A percentile compares a stretch with the other conserved stretches of the same genome.
These are phyloP conservation scores for Caranx ignobilis DNA, from an alignment of 2,113 vertebrate species.

Conservation along the genomic window DNA sequence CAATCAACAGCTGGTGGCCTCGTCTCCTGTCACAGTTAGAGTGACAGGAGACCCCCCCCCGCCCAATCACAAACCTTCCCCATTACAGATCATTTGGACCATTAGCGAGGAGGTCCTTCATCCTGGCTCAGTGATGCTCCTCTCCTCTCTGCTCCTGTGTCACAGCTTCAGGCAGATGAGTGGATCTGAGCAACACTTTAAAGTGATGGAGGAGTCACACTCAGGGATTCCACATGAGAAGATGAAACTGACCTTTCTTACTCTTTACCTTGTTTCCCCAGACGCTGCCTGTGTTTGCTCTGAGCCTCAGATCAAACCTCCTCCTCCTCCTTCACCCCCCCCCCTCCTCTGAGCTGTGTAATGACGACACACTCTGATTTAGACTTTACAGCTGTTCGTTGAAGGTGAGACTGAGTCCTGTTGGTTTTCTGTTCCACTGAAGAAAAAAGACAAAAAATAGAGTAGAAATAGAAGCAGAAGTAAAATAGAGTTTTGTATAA, in stretches of 20 bases:
- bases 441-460: background rate
- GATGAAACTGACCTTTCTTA: conserved; percentile 28
- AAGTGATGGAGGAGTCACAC: conserved; percentile 36
- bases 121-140: conserved; percentile 74
- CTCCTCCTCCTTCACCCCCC: too few relatives aligned
- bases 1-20: conserved; percentile 55
- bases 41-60: conserved; percentile 40
- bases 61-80: conserved; percentile 63
- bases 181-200: conserved; percentile 31
- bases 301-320: conserved; percentile 20
- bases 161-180: conserved; percentile 15
- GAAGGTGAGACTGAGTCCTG: too few relatives aligned
- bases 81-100: conserved; percentile 77
- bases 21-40: conserved; percentile 56
- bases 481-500: background rate
- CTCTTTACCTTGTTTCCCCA: conserved; percentile 36
- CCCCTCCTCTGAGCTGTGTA: too few relatives aligned
- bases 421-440: conserved; percentile 5
- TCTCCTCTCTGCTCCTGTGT: conserved; percentile 32
- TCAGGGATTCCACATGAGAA: conserved; percentile 47
- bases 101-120: conserved; percentile 71
- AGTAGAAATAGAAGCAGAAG: background rate
- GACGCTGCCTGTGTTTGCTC: conserved; percentile 45
- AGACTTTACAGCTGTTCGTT: too few relatives aligned
- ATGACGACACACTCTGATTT: too few relatives aligned